These are phyloP conservation scores for Sitta carolinensis DNA, from an alignment of 2,797 vertebrate genomes.

Conservation along the genomic window DNA sequence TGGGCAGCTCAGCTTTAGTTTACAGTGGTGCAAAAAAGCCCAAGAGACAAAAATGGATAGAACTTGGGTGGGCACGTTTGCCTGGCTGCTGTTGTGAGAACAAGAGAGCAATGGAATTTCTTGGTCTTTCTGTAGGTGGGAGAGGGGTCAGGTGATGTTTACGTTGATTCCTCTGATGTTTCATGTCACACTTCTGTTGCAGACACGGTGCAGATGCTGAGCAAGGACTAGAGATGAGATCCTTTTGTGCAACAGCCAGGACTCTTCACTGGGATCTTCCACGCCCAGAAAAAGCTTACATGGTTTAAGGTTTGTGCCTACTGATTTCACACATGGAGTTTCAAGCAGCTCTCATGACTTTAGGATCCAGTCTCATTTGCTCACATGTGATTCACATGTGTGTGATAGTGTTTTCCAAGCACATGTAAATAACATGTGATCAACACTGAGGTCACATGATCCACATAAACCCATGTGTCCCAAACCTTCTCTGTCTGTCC, in stretches of 20 bases:
- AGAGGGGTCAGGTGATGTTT: background rate
- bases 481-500: conserved; percentile 36
- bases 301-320: background rate
- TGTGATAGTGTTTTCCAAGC: background rate
- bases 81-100: background rate
- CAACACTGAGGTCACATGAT: background rate
- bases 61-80: background rate
- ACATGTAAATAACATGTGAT: conserved; percentile 7
- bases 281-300: background rate
- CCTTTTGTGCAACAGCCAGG: background rate
- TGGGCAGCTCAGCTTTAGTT: background rate
- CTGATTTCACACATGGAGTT: conserved; percentile 8
- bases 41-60: background rate
- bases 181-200: background rate
- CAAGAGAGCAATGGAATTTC: background rate
- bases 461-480: conserved; percentile 7
- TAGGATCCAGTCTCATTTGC: conserved; percentile 6
- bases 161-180: background rate
- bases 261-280: background rate
- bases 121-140: background rate
- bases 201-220: fast-evolving
- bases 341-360: conserved; percentile 38
- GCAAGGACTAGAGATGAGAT: background rate
- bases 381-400: conserved; percentile 19
- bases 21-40: background rate